phyloP scores from a whole-genome alignment of 2,888 invertebrate species.

The Cenopis cana region DNA sequence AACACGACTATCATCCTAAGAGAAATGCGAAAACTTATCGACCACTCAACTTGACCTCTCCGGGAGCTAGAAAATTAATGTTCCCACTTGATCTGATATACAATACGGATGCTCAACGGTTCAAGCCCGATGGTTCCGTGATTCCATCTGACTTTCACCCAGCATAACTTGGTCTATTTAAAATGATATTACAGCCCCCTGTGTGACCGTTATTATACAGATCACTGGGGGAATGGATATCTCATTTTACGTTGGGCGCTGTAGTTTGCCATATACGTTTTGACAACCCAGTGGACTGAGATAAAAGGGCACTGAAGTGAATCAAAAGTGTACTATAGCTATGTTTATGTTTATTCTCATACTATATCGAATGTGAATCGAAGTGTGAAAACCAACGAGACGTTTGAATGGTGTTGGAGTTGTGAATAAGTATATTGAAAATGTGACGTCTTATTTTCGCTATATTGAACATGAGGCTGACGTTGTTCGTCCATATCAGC shows the following conservation, averaged over 20 bases:
- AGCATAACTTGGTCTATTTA: constrained; percentile 34
- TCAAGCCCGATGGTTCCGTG: constrained; percentile 29
- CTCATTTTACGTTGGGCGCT: constrained; percentile 25
- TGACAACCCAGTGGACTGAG: constrained; percentile 54
- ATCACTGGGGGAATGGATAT: constrained; percentile 5
- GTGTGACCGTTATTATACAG: constrained; percentile 5
- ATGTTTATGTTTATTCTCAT: constrained; percentile 42
- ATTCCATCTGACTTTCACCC: constrained; percentile 35
- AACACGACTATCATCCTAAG: constrained; percentile 37
- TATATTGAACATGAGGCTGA: neutral
- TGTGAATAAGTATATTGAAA: constrained; percentile 27
- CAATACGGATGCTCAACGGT: constrained; percentile 31
- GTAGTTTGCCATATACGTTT: constrained; percentile 47
- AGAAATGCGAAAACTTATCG: constrained; percentile 37
- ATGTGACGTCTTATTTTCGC: constrained; percentile 13
- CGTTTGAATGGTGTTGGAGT: constrained; percentile 28
- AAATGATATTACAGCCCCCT: constrained; percentile 24
- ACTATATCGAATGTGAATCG: constrained; percentile 36
- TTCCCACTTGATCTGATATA: constrained; percentile 28
- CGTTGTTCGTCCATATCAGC: neutral
- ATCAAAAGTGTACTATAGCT: constrained; percentile 33
- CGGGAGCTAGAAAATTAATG: constrained; percentile 26
- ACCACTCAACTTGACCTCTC: constrained; percentile 28
- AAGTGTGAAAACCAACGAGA: constrained; percentile 38
- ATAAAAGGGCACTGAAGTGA: constrained; percentile 47